Conservation (phyloP, 2,797 vertebrate genomes). For the Scyliorhinus canicula region DNA sequence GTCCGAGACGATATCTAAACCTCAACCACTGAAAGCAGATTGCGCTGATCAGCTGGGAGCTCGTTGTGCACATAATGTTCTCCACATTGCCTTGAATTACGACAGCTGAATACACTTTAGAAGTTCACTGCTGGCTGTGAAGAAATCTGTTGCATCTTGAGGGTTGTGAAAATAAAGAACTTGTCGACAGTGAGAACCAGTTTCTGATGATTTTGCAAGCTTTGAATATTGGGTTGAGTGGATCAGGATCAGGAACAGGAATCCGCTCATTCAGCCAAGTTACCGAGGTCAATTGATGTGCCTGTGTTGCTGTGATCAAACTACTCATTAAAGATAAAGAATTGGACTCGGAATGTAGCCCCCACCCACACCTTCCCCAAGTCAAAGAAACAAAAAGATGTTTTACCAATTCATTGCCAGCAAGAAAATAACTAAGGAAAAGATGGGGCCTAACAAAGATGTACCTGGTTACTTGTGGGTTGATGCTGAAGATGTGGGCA, state of each 20-base stretch:
- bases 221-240: not conserved
- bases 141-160: not conserved
- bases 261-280: too few species aligned
- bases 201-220: not conserved
- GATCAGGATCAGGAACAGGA: not conserved
- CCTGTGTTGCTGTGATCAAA: too few species aligned
- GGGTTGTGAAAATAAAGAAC: not conserved
- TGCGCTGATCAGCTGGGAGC: not conserved
- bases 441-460: too few species aligned
- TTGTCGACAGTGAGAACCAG: not conserved
- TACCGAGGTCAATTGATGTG: too few species aligned
- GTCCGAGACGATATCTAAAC: not conserved
- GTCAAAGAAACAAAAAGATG: too few species aligned
- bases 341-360: not conserved
- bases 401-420: too few species aligned
- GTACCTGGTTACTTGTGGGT: too few species aligned
- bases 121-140: not conserved
- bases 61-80: not conserved
- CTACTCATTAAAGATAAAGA: not conserved
- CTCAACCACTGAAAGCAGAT: not conserved
- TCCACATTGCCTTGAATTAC: not conserved
- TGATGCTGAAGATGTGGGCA: too few species aligned
- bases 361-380: too few species aligned
- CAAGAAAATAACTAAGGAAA: too few species aligned
- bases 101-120: not conserved